These are phyloP conservation scores for Gastracanthus pulcherrimus DNA, from an alignment of 2,888 invertebrate genomes.

Conservation along the genomic window DNA sequence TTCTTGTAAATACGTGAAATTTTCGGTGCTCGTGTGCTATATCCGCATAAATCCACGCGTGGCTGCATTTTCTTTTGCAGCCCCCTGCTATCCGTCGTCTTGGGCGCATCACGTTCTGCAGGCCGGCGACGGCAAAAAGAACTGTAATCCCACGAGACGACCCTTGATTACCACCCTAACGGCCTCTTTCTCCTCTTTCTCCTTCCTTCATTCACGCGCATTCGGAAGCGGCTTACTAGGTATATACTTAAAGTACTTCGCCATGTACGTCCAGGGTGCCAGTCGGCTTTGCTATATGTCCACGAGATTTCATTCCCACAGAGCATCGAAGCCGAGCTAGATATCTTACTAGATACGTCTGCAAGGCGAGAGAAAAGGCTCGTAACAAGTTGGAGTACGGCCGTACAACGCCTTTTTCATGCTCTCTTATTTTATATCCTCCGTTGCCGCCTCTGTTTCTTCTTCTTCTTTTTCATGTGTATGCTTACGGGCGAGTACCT, in stretches of 20 bases:
- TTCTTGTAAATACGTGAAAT: no score
- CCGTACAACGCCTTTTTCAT: not conserved
- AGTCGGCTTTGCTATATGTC: no score
- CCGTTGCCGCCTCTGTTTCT: not conserved
- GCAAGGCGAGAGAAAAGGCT: not conserved
- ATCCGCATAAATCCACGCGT: no score
- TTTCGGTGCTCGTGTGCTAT: no score
- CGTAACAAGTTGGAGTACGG: not conserved
- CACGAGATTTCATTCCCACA: not conserved
- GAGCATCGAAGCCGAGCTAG: no score
- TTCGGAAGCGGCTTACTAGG: not conserved
- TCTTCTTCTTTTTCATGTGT: not conserved
- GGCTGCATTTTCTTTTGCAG: no score
- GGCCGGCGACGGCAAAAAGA: not conserved
- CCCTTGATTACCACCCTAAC: not conserved
- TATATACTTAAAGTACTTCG: no score
- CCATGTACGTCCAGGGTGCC: not conserved
- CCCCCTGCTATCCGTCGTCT: no score
- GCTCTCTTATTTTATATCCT: not conserved
- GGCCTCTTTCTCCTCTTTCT: no score
- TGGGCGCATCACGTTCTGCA: no score
- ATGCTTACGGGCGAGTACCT: not conserved
- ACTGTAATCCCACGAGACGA: conserved; percentile 1
- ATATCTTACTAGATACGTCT: no score
- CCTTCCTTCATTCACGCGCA: not conserved